Evolutionary conservation across 2,113 vertebrate species (phyloP), one percentile per base, ranked within the genome.

Genomic region (Paedocypris sp.): DNA sequence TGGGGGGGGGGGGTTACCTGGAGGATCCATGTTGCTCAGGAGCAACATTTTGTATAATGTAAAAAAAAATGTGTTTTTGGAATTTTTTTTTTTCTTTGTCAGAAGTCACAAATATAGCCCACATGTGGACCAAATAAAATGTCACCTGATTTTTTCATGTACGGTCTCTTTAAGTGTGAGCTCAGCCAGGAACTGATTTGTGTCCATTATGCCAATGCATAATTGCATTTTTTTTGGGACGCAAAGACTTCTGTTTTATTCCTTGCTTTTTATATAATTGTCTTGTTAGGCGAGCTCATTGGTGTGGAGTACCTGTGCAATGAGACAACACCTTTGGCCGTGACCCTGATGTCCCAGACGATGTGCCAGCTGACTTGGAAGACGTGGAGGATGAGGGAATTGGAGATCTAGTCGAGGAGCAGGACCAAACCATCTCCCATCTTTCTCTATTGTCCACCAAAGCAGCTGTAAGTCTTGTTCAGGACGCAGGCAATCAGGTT

Each of bases 221-320:
- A 12, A 1, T 50, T 8, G 5, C n/a, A n/a, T n/a, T 31, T 31
- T 33, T 32, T n/a, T 16, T 35, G 31, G 20, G 5, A 13, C 8
- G 18, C 12, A 35, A 11, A n/a, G n/a, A n/a, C n/a, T 2, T 51
- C 29, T 51, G 11, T 22, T 35, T 52, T 36, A 8, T 0, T 22
- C 12, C 31, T 52, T 52, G 18, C n/a, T n/a, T 50, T 51, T 3
- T 22, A 1, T 22, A 7, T 20, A 11, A 29, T 29, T 12, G 19
- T 8, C 0, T 33, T 51, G 6, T 45, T 16, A 58, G 54, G 16
- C 2, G 39, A 32, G 54, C 54, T 58, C 25, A 43, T 58, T 1
- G 39, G 54, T 23, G 39, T 58, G 29, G 18, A 51, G 28, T 51
- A 51, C 18, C 48, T 51, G 18, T 33, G 29, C 18, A 43, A 39